Evolutionary conservation across 1,140 invertebrate genomes (phyloP), one percentile per base, ranked within the genome.

Genomic region (Drosophila asahinai): DNA sequence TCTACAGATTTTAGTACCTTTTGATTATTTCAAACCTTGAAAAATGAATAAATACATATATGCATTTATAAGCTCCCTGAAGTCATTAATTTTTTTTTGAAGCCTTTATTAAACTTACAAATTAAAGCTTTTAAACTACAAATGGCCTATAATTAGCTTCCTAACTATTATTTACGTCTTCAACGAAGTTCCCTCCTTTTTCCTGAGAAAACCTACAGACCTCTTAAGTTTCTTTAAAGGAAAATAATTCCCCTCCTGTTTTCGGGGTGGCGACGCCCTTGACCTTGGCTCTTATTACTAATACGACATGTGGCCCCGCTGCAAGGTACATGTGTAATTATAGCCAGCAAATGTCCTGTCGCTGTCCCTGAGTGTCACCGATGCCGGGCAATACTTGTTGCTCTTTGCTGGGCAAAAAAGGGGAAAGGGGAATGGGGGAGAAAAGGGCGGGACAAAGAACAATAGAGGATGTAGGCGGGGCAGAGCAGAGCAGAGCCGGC

Each of bases 281-380:
- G 75, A 54, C 64, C 75, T 65, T 61, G 58, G 47, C 72, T 74
- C 68, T 77, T 87, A 89, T 87, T 87, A 83, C 83, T 75, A 57
- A 89, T 89, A 83, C 84, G 84, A 80, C 83, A 87, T 86, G 83
- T 87, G 83, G 61, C 60, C 81, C 80, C 55, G 51, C 59, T 73
- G 57, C 54, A 74, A 83, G 80, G 68, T 87, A 87, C 84, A 87
- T 80, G 65, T 87, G 83, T 84, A 87, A 87, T 87, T 87, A 87
- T 89, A 76, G 77, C 77, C 64, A 72, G 86, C 77, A 87, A 73
- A 83, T 83, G 81, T 74, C 60, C 58, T 79, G 65, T 64, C 66
- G 25, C 68, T 66, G 82, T 78, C 82, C 82, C 77, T 71, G 82
- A 78, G 67, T 81, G 82, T 68, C 84, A 87, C 82, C 68, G 80